Conservation (phyloP, 64 coral and sea anemone species). For the Montipora foliosa region DNA sequence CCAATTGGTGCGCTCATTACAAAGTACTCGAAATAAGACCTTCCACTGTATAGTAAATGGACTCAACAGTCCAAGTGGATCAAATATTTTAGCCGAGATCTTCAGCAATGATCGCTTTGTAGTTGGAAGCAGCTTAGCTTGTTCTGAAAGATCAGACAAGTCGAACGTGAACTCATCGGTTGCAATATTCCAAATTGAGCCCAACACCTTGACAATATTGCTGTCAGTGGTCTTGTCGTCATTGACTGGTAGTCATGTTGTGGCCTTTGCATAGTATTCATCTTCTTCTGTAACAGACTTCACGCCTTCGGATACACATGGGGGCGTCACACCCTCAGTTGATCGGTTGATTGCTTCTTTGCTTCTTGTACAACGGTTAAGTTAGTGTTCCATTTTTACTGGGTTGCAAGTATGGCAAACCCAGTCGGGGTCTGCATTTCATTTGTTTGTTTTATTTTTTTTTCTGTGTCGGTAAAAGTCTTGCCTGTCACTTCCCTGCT, state of each 20-base stretch:
- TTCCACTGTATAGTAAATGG: neutral
- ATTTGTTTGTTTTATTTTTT: too few relatives aligned
- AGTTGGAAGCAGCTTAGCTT: conserved; percentile 52
- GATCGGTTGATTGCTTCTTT: conserved; percentile 19
- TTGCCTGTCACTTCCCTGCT: too few relatives aligned
- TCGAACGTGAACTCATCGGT: conserved; percentile 52
- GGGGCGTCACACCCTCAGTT: neutral
- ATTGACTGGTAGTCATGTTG: neutral
- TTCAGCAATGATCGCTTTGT: conserved; percentile 60
- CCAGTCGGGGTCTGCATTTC: too few relatives aligned
- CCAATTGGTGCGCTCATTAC: neutral
- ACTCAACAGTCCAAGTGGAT: conserved; percentile 59
- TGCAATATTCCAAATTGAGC: conserved; percentile 60
- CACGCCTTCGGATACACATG: conserved; percentile 3
- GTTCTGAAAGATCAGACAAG: conserved; percentile 27
- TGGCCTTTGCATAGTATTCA: conserved; percentile 42
- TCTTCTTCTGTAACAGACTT: conserved; percentile 46
- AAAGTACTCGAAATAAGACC: neutral
- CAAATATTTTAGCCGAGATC: conserved; percentile 58
- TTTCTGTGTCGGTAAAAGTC: too few relatives aligned
- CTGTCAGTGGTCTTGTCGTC: neutral
- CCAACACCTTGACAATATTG: conserved; percentile 27
- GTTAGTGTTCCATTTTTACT: conserved; percentile 27
- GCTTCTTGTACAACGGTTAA: neutral
- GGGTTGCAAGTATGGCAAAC: too few relatives aligned